These are phyloP conservation scores for Crematogaster levior DNA, from an alignment of 2,888 invertebrate genomes.

Conservation along the genomic window DNA sequence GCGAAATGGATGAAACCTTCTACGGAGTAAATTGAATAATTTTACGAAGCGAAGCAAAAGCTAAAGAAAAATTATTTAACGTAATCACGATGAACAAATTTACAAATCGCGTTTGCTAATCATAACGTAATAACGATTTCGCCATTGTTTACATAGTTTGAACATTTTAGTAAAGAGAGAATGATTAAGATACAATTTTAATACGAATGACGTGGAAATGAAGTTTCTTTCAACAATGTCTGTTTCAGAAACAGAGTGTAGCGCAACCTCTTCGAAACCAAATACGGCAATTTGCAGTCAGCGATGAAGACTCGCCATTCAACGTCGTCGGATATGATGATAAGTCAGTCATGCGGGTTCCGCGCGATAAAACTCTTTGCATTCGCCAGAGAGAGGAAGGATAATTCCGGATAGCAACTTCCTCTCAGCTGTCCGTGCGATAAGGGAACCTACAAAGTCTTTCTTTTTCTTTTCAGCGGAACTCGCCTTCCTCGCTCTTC, in stretches of 20 bases:
- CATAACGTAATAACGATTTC: background rate
- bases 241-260: background rate
- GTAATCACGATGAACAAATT: background rate
- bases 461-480: conserved; percentile 62
- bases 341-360: conserved; percentile 54
- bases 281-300: conserved; percentile 12
- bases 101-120: background rate
- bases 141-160: background rate
- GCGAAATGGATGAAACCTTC: background rate
- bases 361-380: conserved; percentile 61
- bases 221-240: background rate
- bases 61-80: background rate
- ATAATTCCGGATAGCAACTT: conserved; percentile 76
- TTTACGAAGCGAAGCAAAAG: background rate
- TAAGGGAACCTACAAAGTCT: conserved; percentile 71
- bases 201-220: background rate
- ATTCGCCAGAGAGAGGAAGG: conserved; percentile 58
- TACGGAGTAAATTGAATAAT: background rate
- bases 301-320: background rate
- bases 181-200: background rate
- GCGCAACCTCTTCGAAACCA: background rate
- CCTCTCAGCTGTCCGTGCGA: conserved; percentile 75
- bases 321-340: conserved; percentile 40
- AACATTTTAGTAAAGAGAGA: background rate
- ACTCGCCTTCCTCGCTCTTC: conserved; percentile 66